Percentiles rank a stretch among this genome's conserved stretches.
Conservation (phyloP, 2,888 invertebrate species). For the Phytoseiulus persimilis region DNA sequence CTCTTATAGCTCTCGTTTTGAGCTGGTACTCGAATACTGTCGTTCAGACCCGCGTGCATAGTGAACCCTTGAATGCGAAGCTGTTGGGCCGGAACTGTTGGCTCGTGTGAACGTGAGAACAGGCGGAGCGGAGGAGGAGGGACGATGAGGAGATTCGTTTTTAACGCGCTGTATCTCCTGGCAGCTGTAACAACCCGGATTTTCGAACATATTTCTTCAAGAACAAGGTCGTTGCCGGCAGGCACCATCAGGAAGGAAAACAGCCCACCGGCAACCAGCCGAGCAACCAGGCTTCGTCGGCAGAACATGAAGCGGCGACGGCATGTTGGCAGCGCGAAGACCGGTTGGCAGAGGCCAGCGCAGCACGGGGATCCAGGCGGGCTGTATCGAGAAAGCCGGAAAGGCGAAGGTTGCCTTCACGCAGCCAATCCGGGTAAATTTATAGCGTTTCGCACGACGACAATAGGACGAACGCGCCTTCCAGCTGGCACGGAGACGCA, state of each 20-base stretch:
- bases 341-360: background rate
- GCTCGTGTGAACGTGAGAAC: background rate
- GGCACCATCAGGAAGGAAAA: background rate
- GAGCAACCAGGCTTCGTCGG: background rate
- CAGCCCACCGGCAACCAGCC: background rate
- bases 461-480: constrained; percentile 32
- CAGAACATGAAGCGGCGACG: background rate
- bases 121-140: background rate
- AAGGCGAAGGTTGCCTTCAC: background rate
- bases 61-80: background rate
- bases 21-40: background rate
- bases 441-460: constrained; percentile 37
- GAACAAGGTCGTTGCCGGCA: background rate
- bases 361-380: background rate
- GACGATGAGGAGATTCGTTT: background rate
- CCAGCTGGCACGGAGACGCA: constrained; percentile 31
- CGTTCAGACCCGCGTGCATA: background rate
- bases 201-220: background rate
- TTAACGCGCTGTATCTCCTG: background rate
- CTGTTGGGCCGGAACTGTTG: background rate
- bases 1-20: too few species aligned
- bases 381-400: background rate
- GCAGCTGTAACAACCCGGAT: background rate
- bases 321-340: background rate
- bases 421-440: constrained; percentile 20